Base-by-base conservation (phyloP, 1,140 invertebrate genomes). In the Penaeus chinensis region DNA sequence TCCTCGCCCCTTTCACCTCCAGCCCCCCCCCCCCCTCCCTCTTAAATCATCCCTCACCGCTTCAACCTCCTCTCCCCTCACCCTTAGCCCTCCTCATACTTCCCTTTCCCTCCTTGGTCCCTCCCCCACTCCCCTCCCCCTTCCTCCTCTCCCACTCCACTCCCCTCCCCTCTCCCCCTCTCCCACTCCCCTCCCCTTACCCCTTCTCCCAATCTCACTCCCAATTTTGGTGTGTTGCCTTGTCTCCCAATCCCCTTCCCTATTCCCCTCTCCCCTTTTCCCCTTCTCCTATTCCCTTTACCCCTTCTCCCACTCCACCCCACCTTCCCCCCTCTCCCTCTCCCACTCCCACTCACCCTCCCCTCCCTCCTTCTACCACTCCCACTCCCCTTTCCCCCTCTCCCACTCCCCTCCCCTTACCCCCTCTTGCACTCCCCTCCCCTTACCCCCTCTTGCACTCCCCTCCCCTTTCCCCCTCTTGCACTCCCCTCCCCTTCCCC, bases 41-140 rank as follows among this genome's bases (percentile, higher is more conserved):
- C 2, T 32, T 32, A 32, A 32, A 2, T 1, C 32, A 32, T 32
- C 32, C 32, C 32, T 32, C 32, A 32, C 32, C 32, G 1, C 32
- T 32, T 24, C 78, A n/a, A 13, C n/a, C 62, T 27, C 54, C 37
- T 13, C 27, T 60, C 19, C 61, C 24, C 5, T 20, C 18, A 78
- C 18, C 60, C 54, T 63, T 77, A 13, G 37, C 74, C 13, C 74
- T 77, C 54, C 74, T 47, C 2, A n/a, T 32, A 32, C 54, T 47
- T 32, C 74, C 54, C 74, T 77, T 54, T 77, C 32, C 60, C 78
- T 60, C 27, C 37, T 22, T 54, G 13, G 22, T 60, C 76, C 76
- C 60, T 54, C 60, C 76, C 60, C 76, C 60, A 37, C 60, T 54
- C 60, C 76, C 60, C 76, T 77, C 76, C 60, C 76, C 60, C 32